Base-by-base conservation (phyloP, 2,888 invertebrate species). In the Lutraria lutraria region DNA sequence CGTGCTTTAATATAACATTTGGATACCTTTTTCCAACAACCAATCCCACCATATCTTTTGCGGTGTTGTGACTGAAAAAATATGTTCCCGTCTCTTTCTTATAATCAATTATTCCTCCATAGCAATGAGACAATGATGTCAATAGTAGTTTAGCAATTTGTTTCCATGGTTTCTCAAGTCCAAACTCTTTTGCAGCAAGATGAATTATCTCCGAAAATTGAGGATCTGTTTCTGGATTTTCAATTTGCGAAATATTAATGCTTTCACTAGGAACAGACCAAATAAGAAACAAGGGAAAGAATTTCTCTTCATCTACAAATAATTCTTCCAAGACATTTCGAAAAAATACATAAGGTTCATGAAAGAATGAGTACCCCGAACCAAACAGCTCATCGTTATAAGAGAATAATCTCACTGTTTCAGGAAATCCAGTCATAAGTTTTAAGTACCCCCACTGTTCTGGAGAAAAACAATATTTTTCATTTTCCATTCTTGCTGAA, bases 41-140 rank as follows among this genome's bases (percentile, higher is more conserved):
- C 52, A 90, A 52, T 31, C 90, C 90, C 34, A 90, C 72, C 88
- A 87, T 90, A 52, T 90, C 90, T 31, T 79, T 53, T 21, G 88
- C 87, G 13, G 88, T 76, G 43, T 86, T 86, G 84, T 90, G 90
- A 31, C 81, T 81, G n/a, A 90, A 88, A 2, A 25, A 31, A 60
- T 90, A 90, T 19, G 31, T 31, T 15, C 88, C 90, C 16, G 29
- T 29, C 25, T 56, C 13, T 56, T 56, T 15, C 16, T 56, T 3
- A 13, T 56, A 56, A 56, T 2, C 19, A 16, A 56, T 56, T 16
- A 56, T 56, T 56, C 56, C 56, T 19, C 56, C 56, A 56, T 16
- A 15, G 19, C 15, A 1, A 12, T 56, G 56, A 56, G 56, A 56
- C 19, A 56, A 56, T 56, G 56, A 56, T 19, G 3, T 56, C 19